phyloP scores from a whole-genome alignment of 92 coral and sea anemone species.

The Metridium senile region DNA sequence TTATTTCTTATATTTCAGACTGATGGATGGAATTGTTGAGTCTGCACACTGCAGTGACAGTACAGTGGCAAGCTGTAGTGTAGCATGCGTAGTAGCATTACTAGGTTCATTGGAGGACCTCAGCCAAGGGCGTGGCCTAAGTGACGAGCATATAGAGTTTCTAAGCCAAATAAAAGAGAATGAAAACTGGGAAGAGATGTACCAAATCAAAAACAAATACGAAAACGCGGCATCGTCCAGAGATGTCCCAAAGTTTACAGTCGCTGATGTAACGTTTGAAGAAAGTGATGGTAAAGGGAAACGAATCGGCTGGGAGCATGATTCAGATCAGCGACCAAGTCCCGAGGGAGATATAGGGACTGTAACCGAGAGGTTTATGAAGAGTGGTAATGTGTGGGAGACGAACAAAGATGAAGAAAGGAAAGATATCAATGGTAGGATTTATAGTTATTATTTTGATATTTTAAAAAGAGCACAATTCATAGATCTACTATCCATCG shows the following conservation, averaged over 20 bases:
- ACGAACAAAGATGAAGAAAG: conserved; percentile 54
- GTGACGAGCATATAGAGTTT: conserved; percentile 90
- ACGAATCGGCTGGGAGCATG: conserved; percentile 74
- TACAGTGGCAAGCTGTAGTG: conserved; percentile 97
- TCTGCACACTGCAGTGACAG: conserved; percentile 92
- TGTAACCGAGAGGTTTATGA: conserved; percentile 81
- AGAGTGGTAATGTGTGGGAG: conserved; percentile 79
- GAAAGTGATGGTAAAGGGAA: conserved; percentile 51
- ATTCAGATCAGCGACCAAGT: conserved; percentile 31
- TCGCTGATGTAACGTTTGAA: conserved; percentile 68
- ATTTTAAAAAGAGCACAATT: too few species aligned
- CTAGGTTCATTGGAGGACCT: conserved; percentile 95
- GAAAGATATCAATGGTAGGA: conserved; percentile 39
- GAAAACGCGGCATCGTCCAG: conserved; percentile 91
- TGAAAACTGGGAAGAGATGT: conserved; percentile 86
- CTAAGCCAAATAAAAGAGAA: conserved; percentile 85
- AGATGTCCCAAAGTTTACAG: conserved; percentile 75
- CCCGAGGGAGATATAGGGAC: conserved; percentile 89
- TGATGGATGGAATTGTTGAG: conserved; percentile 95
- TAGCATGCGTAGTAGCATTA: conserved; percentile 97
- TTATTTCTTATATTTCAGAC: conserved; percentile 33
- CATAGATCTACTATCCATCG: too few species aligned
- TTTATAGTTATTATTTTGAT: too few species aligned
- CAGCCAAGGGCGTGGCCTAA: conserved; percentile 94
- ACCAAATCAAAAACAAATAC: conserved; percentile 56